phyloP scores from a whole-genome alignment of 2,888 invertebrate species.

The Euproctis similis region DNA sequence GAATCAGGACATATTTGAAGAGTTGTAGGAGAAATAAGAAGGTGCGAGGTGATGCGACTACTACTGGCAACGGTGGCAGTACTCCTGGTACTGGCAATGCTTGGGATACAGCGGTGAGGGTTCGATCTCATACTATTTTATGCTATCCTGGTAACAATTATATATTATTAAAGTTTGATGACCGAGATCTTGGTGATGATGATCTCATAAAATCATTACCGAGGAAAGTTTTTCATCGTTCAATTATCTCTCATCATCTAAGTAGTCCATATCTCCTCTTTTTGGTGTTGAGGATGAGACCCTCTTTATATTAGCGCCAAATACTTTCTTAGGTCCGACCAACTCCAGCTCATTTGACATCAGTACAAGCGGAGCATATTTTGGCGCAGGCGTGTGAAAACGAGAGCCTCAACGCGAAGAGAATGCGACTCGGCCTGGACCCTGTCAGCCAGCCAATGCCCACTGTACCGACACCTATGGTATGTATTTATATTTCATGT shows the following conservation, averaged over 20 bases:
- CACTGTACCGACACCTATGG: slow-evolving; percentile 79
- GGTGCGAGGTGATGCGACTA: slow-evolving; percentile 83
- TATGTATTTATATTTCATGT: slow-evolving; percentile 34
- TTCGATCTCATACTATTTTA: slow-evolving; percentile 48
- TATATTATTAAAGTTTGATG: no score
- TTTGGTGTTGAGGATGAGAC: no score
- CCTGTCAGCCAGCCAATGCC: slow-evolving; percentile 95
- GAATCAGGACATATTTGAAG: slow-evolving; percentile 96
- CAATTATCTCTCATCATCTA: no score
- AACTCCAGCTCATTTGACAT: slow-evolving; percentile 96
- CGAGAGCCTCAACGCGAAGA: slow-evolving; percentile 97
- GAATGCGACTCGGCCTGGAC: slow-evolving; percentile 96
- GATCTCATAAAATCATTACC: no score
- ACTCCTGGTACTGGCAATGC: slow-evolving; percentile 73
- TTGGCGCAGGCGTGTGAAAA: slow-evolving; percentile 97
- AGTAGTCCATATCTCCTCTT: no score
- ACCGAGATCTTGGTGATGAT: no score
- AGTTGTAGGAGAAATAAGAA: slow-evolving; percentile 96
- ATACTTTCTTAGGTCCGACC: slow-evolving; percentile 86
- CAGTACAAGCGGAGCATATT: slow-evolving; percentile 97
- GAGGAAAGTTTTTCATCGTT: no score
- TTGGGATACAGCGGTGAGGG: slow-evolving; percentile 91
- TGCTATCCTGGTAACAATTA: slow-evolving; percentile 6
- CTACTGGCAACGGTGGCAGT: slow-evolving; percentile 48
- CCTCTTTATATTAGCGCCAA: no score